Evolutionary conservation across 2,797 vertebrate genomes (phyloP).

Genomic region (Babyrousa celebensis): DNA sequence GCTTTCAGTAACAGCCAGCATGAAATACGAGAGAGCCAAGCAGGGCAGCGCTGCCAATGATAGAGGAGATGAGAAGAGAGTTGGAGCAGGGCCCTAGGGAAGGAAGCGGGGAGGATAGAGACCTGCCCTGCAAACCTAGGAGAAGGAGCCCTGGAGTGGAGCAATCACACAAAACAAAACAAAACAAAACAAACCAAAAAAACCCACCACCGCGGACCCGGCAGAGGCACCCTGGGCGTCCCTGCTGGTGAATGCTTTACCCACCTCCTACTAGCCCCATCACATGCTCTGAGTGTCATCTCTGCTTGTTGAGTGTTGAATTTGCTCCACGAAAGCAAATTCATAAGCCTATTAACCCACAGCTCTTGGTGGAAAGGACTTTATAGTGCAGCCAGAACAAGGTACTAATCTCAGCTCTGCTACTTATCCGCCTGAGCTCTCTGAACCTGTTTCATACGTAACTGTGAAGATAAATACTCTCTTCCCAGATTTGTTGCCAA

Average conservation of each 20-base stretch:
- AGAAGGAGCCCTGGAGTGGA: rapidly evolving
- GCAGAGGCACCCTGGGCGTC: neutral
- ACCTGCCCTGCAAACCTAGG: neutral
- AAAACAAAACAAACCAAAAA: neutral
- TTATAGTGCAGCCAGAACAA: neutral
- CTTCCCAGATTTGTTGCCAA: neutral
- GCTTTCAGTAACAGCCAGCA: neutral
- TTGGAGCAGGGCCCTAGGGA: neutral
- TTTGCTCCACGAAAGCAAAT: neutral
- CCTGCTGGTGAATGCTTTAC: neutral
- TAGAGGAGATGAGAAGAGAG: neutral
- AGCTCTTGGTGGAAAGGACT: neutral
- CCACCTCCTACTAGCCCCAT: neutral
- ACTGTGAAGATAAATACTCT: neutral
- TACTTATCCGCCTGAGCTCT: neutral
- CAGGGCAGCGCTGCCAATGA: neutral
- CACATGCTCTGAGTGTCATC: neutral
- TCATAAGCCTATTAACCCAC: neutral
- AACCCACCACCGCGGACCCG: neutral
- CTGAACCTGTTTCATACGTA: neutral
- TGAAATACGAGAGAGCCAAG: neutral
- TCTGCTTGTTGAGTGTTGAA: neutral
- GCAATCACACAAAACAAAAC: neutral
- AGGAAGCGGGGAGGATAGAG: neutral
- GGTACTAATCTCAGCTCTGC: neutral